A percentile compares a stretch with the other conserved stretches of the same genome.
Conservation (phyloP, 2,888 invertebrate genomes). For the Idaea aversata region DNA sequence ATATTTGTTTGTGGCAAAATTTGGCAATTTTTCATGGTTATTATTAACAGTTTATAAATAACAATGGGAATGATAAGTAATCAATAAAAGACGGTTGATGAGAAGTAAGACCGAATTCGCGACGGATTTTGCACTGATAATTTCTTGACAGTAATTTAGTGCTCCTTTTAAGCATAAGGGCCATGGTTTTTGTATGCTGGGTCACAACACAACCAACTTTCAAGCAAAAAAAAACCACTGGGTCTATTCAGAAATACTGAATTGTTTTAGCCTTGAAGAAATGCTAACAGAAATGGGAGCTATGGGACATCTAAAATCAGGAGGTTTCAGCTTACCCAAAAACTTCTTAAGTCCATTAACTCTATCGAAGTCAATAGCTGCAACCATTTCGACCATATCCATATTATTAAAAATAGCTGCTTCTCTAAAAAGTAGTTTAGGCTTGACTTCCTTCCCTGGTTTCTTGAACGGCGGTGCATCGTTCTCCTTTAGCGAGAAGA, state of each 20-base stretch:
- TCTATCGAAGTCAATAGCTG: constrained; percentile 41
- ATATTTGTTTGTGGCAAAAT: neutral
- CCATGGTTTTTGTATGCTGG: too few relatives aligned
- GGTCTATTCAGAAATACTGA: too few relatives aligned
- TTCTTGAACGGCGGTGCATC: constrained; percentile 57
- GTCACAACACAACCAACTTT: too few relatives aligned
- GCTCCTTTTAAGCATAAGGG: too few relatives aligned
- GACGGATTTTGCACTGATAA: neutral
- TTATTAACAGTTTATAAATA: too few relatives aligned
- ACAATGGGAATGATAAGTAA: neutral
- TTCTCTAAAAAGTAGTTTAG: constrained; percentile 45
- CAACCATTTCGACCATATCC: constrained; percentile 57
- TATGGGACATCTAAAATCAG: neutral
- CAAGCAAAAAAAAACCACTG: too few relatives aligned
- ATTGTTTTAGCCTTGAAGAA: neutral
- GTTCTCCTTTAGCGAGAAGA: constrained; percentile 58
- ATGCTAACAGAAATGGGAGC: neutral
- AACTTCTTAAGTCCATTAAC: constrained; percentile 40
- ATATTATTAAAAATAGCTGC: constrained; percentile 46
- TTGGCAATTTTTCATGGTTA: too few relatives aligned
- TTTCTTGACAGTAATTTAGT: too few relatives aligned
- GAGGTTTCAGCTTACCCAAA: constrained; percentile 41
- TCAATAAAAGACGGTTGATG: neutral
- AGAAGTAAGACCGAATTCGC: neutral
- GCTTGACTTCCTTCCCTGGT: constrained; percentile 40